phyloP scores from a whole-genome alignment of 2,888 invertebrate genomes.

The Xylota sylvarum region DNA sequence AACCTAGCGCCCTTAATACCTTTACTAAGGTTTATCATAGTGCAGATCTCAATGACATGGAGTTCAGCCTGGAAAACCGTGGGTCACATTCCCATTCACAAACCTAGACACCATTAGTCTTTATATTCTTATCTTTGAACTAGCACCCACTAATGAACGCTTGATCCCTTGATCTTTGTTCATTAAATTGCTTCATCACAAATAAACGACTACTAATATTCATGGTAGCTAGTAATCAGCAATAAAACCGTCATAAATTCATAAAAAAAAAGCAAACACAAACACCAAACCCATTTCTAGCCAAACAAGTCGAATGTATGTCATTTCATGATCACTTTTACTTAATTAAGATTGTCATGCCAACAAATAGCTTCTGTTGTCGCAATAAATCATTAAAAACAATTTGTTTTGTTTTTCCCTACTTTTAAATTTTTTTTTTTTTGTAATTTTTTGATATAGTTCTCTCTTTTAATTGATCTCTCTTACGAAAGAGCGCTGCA shows the following conservation, averaged over 20 bases:
- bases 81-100: too few species aligned
- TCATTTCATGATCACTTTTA: constrained; percentile 67
- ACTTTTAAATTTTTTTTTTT: constrained; percentile 29
- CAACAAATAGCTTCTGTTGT: constrained; percentile 71
- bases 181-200: neutral
- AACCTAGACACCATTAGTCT: too few species aligned
- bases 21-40: too few species aligned
- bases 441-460: too few species aligned
- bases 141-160: neutral
- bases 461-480: neutral
- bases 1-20: too few species aligned
- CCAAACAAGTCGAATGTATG: constrained; percentile 60
- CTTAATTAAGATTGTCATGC: constrained; percentile 72
- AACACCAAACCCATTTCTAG: constrained; percentile 8
- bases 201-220: neutral
- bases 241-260: neutral
- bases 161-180: constrained; percentile 15
- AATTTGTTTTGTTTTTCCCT: constrained; percentile 13
- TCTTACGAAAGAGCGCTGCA: constrained; percentile 13
- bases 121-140: neutral
- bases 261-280: constrained; percentile 4
- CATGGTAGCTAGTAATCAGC: constrained; percentile 20
- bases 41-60: too few species aligned
- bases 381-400: constrained; percentile 71
- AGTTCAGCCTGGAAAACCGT: too few species aligned